phyloP scores from a whole-genome alignment of 2,113 vertebrate genomes.

The Xenotilapia flavipinnis region DNA sequence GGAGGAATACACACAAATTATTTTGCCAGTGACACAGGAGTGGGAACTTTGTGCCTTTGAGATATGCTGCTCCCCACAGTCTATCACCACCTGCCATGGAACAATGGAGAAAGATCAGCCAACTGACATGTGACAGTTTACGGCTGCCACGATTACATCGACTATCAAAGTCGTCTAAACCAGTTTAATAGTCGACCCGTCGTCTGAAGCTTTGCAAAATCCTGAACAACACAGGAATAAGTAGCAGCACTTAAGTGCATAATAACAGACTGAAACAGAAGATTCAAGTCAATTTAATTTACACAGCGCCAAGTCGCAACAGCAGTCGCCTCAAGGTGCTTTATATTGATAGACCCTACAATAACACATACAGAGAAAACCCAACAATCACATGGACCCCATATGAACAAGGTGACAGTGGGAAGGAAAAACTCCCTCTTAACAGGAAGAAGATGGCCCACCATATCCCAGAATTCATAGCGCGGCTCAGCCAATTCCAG shows the following conservation, averaged over 20 bases:
- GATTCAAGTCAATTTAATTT: not conserved
- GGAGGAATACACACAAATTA: accelerated
- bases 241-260: not conserved
- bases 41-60: not conserved
- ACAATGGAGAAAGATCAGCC: not conserved
- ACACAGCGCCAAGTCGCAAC: accelerated
- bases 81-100: not conserved
- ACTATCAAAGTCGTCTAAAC: not conserved
- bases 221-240: not conserved
- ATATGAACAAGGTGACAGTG: not conserved
- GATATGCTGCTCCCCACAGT: not conserved
- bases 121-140: not conserved
- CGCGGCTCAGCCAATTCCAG: not conserved
- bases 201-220: not conserved
- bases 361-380: not conserved
- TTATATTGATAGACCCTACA: not conserved
- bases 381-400: not conserved
- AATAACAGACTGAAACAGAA: not conserved
- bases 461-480: not conserved
- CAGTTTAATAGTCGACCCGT: not conserved
- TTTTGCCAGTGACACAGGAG: not conserved
- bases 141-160: accelerated
- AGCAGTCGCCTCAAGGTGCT: not conserved
- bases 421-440: not conserved
- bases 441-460: not conserved